A percentile compares a stretch with the other conserved stretches of the same genome.
phyloP scores from a whole-genome alignment of 30 jellyfish, hydroid and myxozoan species.

The Sanderia malayensis region DNA sequence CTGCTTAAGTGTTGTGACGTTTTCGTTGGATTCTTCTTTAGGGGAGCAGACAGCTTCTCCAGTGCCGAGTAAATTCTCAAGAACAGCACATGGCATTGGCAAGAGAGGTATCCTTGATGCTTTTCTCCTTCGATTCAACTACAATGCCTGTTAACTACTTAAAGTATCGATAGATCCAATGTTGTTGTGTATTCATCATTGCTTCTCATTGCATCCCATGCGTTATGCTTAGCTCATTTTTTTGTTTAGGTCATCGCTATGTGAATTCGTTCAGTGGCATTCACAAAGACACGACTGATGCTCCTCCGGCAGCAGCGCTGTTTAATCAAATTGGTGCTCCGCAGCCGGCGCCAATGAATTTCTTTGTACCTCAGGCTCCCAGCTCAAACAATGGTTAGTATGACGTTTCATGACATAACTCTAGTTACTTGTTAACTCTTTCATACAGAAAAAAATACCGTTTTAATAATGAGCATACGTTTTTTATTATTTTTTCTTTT shows the following conservation, averaged over 20 bases:
- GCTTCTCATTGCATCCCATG: no score
- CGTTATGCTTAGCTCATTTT: no score
- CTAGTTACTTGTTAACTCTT: no score
- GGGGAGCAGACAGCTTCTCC: slow-evolving; percentile 23
- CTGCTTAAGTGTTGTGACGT: no score
- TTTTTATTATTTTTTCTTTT: no score
- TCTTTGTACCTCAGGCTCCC: slow-evolving; percentile 52
- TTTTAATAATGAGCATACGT: no score
- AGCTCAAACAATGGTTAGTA: background rate
- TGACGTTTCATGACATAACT: no score
- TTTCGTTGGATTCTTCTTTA: slow-evolving; percentile 20
- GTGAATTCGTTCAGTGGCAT: slow-evolving; percentile 51
- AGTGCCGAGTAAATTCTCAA: slow-evolving; percentile 62
- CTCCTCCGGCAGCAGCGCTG: slow-evolving; percentile 42
- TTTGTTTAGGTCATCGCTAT: slow-evolving; percentile 52
- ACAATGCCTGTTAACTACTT: no score
- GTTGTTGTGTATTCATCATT: no score
- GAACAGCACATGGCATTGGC: slow-evolving; percentile 64
- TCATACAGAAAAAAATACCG: no score
- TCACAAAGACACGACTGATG: slow-evolving; percentile 10
- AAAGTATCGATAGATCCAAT: no score
- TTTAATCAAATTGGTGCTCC: slow-evolving; percentile 38
- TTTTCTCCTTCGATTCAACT: no score
- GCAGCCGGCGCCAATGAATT: slow-evolving; percentile 52
- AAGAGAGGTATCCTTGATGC: slow-evolving; percentile 51